phyloP scores from a whole-genome alignment of 2,888 invertebrate genomes.

The Cordilura impudica region DNA sequence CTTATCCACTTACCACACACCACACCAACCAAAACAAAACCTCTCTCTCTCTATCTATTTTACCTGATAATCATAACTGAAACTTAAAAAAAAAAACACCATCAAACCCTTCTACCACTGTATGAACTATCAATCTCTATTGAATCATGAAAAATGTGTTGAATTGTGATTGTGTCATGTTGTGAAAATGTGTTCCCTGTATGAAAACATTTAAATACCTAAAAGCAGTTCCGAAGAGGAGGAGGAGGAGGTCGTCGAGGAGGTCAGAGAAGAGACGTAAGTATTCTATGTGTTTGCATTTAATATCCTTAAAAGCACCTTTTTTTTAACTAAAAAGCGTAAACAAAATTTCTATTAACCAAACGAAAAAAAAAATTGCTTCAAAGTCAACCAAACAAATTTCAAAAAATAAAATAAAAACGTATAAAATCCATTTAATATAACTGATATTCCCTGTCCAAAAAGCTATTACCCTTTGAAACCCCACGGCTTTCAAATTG shows the following conservation, averaged over 20 bases:
- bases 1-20: conserved; percentile 38
- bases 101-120: conserved; percentile 29
- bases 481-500: not conserved
- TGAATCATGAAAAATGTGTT: conserved; percentile 32
- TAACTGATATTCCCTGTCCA: not conserved
- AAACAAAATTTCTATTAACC: conserved; percentile 49
- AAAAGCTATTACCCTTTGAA: not conserved
- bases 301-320: conserved; percentile 24
- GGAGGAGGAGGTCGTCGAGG: conserved; percentile 78
- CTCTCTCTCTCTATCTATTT: not conserved
- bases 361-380: conserved; percentile 1
- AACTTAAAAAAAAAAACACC: not conserved
- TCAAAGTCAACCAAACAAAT: not conserved
- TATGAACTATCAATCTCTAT: conserved; percentile 35
- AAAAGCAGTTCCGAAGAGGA: conserved; percentile 77
- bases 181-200: conserved; percentile 52
- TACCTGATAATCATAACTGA: conserved; percentile 35
- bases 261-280: conserved; percentile 71
- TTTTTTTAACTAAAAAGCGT: conserved; percentile 43
- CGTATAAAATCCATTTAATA: not conserved
- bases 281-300: conserved; percentile 20
- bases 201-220: conserved; percentile 57
- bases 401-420: not conserved
- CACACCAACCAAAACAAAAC: conserved; percentile 26
- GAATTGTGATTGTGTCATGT: conserved; percentile 48